A percentile compares a stretch with the other conserved stretches of the same genome.
phyloP scores from a whole-genome alignment of 2,888 invertebrate genomes.

The Trypoxylon attenuatum region DNA sequence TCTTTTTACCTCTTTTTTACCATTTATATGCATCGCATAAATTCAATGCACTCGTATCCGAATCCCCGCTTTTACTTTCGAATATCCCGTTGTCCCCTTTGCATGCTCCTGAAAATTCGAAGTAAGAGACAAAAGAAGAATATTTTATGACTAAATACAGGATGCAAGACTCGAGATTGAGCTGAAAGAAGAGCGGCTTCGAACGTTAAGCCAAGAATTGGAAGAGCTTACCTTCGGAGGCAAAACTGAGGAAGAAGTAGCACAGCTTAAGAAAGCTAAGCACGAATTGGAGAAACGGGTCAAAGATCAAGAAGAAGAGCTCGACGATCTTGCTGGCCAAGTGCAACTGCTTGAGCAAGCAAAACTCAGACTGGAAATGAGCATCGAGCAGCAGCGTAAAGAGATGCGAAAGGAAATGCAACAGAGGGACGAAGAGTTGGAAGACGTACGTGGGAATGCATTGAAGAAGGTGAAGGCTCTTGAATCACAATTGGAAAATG shows the following conservation, averaged over 20 bases:
- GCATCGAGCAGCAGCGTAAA: slow-evolving; percentile 92
- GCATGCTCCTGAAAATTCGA: not conserved
- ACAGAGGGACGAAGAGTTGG: slow-evolving; percentile 94
- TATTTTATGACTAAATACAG: slow-evolving; percentile 73
- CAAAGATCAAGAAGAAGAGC: slow-evolving; percentile 94
- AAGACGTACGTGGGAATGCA: slow-evolving; percentile 91
- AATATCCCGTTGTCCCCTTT: not conserved
- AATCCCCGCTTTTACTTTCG: not conserved
- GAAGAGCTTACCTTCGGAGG: slow-evolving; percentile 89
- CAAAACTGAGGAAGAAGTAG: slow-evolving; percentile 90
- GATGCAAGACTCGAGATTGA: slow-evolving; percentile 91
- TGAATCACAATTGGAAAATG: slow-evolving; percentile 93
- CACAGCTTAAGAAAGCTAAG: slow-evolving; percentile 87
- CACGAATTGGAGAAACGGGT: slow-evolving; percentile 90
- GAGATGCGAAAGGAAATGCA: slow-evolving; percentile 92
- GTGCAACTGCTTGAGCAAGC: slow-evolving; percentile 93
- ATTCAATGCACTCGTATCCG: no score
- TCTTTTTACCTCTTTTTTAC: not conserved
- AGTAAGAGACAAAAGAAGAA: not conserved
- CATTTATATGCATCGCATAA: no score
- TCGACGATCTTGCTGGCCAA: slow-evolving; percentile 96
- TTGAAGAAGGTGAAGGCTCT: slow-evolving; percentile 95
- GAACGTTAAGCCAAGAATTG: slow-evolving; percentile 86
- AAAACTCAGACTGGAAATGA: slow-evolving; percentile 95
- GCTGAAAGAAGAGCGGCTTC: slow-evolving; percentile 89